Base-by-base conservation (phyloP, 2,113 vertebrate genomes). In the Cyprinus carpio region DNA sequence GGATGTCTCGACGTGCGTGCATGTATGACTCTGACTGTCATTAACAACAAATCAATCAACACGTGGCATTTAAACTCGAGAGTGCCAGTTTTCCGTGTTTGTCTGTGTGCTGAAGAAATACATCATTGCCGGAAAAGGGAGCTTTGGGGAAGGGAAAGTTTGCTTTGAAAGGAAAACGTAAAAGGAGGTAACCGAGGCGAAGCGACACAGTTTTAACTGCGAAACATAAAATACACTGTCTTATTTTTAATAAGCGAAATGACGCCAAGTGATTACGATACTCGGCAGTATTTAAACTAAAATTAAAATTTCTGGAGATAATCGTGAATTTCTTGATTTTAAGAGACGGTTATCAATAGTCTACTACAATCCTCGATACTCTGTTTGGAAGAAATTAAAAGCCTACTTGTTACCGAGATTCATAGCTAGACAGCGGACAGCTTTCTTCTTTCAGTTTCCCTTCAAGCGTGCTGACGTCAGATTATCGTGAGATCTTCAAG, bases 31-130 rank as follows among this genome's bases (percentile, higher is more conserved):
- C 87, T 89, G 90, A 89, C 92, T 95, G 91, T 95, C 94, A 93
- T 90, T 92, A 93, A 91, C 90, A 91, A 93, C 92, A 95, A 94
- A 95, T 95, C 94, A 93, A 95, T 92, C 90, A 93, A 92, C 95
- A 92, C 81, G 86, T 94, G 90, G 89, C 89, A 91, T 92, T 89
- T 91, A 90, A 92, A 92, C 89, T 93, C 85, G 84, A 91, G 88
- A 89, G 86, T 86, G 90, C 40, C 86, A 90, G 84, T 86, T 91
- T 60, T 90, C 69, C 75, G 81, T 67, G 84, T 84, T 88, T 87
- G 75, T 71, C 79, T 77, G 78, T 64, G 88, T 79, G 37, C 67
- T 84, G 77, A 71, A 85, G 88, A 89, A 91, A 89, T 91, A 92
- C 90, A 92, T 89, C 87, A 86, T 67, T 67, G 88, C 76, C 58